Conservation (phyloP, 2,797 vertebrate species). For the Cryptoblepharus egeriae region DNA sequence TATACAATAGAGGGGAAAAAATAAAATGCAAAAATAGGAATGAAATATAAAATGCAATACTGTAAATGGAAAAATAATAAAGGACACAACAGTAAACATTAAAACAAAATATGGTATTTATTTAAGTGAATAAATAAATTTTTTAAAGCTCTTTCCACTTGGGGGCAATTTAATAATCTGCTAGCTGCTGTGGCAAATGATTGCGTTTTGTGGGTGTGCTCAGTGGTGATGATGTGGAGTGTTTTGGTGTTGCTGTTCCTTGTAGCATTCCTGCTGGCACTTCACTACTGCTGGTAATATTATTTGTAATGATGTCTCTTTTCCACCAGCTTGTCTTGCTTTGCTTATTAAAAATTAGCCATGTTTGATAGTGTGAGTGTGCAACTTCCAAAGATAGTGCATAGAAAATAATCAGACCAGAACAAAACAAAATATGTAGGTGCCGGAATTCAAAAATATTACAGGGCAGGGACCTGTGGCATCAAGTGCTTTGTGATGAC, state of each 20-base stretch:
- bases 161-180: neutral
- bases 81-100: too few species aligned
- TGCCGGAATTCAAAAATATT: neutral
- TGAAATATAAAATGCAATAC: too few species aligned
- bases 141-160: neutral
- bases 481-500: neutral
- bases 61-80: too few species aligned
- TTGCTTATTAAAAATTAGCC: neutral
- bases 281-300: neutral
- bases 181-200: too few species aligned
- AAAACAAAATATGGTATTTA: too few species aligned
- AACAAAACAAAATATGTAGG: neutral
- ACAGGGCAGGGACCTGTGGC: neutral
- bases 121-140: too few species aligned
- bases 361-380: neutral
- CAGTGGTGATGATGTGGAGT: neutral
- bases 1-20: too few species aligned
- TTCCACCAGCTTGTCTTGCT: neutral
- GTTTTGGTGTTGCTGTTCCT: neutral
- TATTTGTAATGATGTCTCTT: neutral
- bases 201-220: neutral
- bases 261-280: neutral
- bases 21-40: too few species aligned
- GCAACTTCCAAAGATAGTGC: neutral
- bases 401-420: neutral